phyloP scores from a whole-genome alignment of 2,113 vertebrate genomes.

The Eubucco bourcierii region DNA sequence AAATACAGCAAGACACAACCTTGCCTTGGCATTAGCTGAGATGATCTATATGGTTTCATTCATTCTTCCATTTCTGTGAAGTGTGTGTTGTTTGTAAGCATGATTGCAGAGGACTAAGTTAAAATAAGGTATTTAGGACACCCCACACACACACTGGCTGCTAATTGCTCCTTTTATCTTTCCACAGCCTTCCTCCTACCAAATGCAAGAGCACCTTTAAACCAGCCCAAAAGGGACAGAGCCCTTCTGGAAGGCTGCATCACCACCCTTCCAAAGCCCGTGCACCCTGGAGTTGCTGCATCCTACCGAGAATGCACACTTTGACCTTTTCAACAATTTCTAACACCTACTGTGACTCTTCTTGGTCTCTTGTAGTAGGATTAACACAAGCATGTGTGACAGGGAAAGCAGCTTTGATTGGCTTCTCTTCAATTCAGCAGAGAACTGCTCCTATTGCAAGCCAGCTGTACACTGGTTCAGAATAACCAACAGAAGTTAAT shows the following conservation, averaged over 20 bases:
- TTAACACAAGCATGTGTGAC: constrained; percentile 67
- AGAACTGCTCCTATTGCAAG: not conserved
- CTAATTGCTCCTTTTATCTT: not conserved
- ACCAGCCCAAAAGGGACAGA: not conserved
- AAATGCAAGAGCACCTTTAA: not conserved
- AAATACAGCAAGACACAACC: not conserved
- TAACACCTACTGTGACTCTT: constrained; percentile 55
- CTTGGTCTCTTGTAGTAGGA: constrained; percentile 66
- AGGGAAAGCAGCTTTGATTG: constrained; percentile 63
- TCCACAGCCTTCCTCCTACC: not conserved
- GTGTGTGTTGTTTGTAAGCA: not conserved
- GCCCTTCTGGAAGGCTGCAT: not conserved
- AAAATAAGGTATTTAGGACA: constrained; percentile 27
- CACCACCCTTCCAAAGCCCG: constrained; percentile 21
- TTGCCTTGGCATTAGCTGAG: not conserved
- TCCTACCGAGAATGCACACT: not conserved
- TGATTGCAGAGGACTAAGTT: not conserved
- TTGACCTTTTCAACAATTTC: constrained; percentile 54
- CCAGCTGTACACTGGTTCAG: not conserved
- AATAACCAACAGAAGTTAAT: not conserved
- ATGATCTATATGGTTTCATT: not conserved
- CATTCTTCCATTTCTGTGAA: not conserved
- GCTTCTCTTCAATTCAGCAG: constrained; percentile 39
- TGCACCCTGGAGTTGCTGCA: constrained; percentile 15
- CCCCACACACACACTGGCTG: not conserved